Conservation (phyloP, 2,888 invertebrate species). For the Strigamia transsilvanica region DNA sequence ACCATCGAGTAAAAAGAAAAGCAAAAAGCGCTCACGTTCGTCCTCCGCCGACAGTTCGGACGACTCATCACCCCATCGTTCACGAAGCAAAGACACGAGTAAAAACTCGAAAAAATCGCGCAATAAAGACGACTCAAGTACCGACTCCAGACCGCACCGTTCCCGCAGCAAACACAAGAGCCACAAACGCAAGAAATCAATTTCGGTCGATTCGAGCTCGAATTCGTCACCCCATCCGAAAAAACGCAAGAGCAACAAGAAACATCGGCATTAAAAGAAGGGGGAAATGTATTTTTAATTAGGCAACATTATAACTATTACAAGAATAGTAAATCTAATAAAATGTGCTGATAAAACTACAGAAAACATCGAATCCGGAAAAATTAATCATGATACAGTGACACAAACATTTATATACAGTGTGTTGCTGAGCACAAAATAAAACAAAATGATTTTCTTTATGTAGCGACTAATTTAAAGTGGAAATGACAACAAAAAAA, state of each 20-base stretch:
- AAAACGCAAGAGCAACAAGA: neutral
- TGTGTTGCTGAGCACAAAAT: neutral
- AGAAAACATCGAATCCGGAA: neutral
- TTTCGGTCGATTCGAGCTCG: conserved; percentile 24
- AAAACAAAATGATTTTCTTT: neutral
- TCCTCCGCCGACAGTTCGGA: neutral
- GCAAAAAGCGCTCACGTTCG: neutral
- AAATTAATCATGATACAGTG: neutral
- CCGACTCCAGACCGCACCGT: neutral
- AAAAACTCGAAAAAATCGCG: conserved; percentile 38
- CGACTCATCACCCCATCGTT: neutral
- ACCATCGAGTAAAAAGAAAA: neutral
- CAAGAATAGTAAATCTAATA: conserved; percentile 10
- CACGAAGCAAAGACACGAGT: conserved; percentile 27
- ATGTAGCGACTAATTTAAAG: neutral
- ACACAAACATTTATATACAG: conserved; percentile 18
- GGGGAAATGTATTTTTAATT: conserved; percentile 2
- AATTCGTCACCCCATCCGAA: neutral
- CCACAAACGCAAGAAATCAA: conserved; percentile 10
- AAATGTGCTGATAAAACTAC: conserved; percentile 24
- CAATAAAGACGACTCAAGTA: neutral
- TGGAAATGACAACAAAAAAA: neutral
- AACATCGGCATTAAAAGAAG: neutral
- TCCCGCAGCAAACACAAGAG: conserved; percentile 54
- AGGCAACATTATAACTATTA: neutral